Percentiles rank a stretch among this genome's conserved stretches.
These are phyloP conservation scores for Deroplatys truncata DNA, from an alignment of 2,888 invertebrate genomes.

Conservation along the genomic window DNA sequence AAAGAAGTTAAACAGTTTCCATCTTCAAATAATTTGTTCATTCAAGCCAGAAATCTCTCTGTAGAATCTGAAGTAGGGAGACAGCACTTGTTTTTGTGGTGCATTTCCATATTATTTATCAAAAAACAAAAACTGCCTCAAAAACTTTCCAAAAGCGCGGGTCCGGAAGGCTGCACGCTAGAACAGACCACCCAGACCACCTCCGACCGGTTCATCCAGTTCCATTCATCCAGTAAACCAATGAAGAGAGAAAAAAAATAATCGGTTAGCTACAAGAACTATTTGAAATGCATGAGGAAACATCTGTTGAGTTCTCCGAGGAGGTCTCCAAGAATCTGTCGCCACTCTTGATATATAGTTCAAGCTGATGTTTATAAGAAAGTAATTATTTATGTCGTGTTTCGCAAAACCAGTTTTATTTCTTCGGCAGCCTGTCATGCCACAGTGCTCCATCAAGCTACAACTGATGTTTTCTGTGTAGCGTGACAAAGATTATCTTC, in stretches of 20 bases:
- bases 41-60: no score
- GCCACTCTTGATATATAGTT: not conserved
- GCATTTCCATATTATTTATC: not conserved
- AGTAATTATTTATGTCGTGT: not conserved
- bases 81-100: not conserved
- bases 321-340: not conserved
- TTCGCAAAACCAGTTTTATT: not conserved
- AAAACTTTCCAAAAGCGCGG: not conserved
- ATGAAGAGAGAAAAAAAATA: not conserved
- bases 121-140: not conserved
- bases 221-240: not conserved
- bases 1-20: no score
- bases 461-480: not conserved
- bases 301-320: not conserved
- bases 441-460: not conserved
- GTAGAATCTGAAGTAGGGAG: not conserved
- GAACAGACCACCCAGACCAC: not conserved
- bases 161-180: not conserved
- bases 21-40: no score
- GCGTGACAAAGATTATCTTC: not conserved
- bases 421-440: not conserved
- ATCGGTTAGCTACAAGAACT: not conserved
- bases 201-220: not conserved
- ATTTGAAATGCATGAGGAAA: not conserved
- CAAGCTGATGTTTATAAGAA: not conserved